A percentile compares a stretch with the other conserved stretches of the same genome.
Conservation (phyloP, 2,888 invertebrate genomes). For the Lasioglossum morio region DNA sequence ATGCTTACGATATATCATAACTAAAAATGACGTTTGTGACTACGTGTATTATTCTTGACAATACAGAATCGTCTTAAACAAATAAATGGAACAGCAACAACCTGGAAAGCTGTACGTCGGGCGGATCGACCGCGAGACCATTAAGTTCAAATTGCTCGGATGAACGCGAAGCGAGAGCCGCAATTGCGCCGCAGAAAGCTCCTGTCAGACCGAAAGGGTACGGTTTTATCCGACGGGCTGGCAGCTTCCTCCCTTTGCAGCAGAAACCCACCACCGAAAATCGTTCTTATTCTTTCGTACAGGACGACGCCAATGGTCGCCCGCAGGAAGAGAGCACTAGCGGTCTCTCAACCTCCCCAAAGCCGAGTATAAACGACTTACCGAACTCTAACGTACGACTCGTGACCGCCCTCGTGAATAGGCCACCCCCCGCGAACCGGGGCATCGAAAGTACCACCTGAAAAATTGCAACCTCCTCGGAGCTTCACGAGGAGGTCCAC, state of each 20-base stretch:
- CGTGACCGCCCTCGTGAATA: slow-evolving; percentile 65
- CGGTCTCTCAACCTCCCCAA: slow-evolving; percentile 45
- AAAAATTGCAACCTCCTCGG: slow-evolving; percentile 67
- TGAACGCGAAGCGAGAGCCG: slow-evolving; percentile 52
- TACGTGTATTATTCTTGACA: not conserved
- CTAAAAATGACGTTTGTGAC: not conserved
- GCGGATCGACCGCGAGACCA: slow-evolving; percentile 61
- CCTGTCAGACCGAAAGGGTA: slow-evolving; percentile 55
- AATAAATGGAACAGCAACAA: not conserved
- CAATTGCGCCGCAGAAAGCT: slow-evolving; percentile 66
- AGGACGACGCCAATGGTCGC: slow-evolving; percentile 60
- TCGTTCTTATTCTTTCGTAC: slow-evolving; percentile 66
- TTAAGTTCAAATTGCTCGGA: slow-evolving; percentile 68
- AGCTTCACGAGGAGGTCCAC: slow-evolving; percentile 50
- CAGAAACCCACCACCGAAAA: slow-evolving; percentile 56
- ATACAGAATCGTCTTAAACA: not conserved
- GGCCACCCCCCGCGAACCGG: slow-evolving; percentile 56
- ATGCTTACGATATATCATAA: not conserved
- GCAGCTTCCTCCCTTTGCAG: slow-evolving; percentile 52
- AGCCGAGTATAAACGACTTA: slow-evolving; percentile 70
- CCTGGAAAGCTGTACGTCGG: slow-evolving; percentile 34
- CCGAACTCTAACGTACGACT: slow-evolving; percentile 70
- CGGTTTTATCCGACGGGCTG: slow-evolving; percentile 57
- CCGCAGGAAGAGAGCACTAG: slow-evolving; percentile 55
- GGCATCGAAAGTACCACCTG: slow-evolving; percentile 55